Conservation (phyloP, 2,888 invertebrate species). For the Folsomia manolachei region DNA sequence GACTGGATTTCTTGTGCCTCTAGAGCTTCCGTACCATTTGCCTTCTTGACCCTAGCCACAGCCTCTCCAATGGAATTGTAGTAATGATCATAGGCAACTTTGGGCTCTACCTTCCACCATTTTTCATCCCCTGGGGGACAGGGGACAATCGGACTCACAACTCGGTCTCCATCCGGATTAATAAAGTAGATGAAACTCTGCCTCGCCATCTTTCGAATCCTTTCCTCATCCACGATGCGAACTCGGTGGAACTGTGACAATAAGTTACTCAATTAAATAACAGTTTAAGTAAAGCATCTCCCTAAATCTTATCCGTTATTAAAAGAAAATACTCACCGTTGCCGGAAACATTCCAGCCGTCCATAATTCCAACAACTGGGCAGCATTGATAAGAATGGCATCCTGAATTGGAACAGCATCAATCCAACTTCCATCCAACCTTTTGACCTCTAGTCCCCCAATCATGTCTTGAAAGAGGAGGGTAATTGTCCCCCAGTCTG, state of each 20-base stretch:
- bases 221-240: constrained; percentile 20
- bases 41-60: no score
- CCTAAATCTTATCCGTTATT: no score
- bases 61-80: no score
- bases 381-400: constrained; percentile 24
- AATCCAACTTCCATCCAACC: constrained; percentile 25
- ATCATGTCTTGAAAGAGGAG: constrained; percentile 22
- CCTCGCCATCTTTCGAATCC: background rate
- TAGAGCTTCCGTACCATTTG: no score
- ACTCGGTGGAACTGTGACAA: constrained; percentile 30
- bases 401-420: constrained; percentile 23
- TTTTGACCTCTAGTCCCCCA: constrained; percentile 28
- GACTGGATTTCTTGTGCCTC: no score
- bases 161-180: constrained; percentile 24
- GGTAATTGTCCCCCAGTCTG: constrained; percentile 28
- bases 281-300: no score
- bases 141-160: constrained; percentile 15
- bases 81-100: constrained; percentile 17
- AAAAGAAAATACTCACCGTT: constrained; percentile 6
- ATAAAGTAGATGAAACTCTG: constrained; percentile 29
- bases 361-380: constrained; percentile 28
- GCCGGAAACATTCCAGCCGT: constrained; percentile 26
- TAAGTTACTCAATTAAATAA: no score
- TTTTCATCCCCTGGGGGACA: constrained; percentile 2
- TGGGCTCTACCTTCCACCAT: background rate